Evolutionary conservation across 2,113 vertebrate genomes (phyloP).

Genomic region (Albula glossodonta): DNA sequence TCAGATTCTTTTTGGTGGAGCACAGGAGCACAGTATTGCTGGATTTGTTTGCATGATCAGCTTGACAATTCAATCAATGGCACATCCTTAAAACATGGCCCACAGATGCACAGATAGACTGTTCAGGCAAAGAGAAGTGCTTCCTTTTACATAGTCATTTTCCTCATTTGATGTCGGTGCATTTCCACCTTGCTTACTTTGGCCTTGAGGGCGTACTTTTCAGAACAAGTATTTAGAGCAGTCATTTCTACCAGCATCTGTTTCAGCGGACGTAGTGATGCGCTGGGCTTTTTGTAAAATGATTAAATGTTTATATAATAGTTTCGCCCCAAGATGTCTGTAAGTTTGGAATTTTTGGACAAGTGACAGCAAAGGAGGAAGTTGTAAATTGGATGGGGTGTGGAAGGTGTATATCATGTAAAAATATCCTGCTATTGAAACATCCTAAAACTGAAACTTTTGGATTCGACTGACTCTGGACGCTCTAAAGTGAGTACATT

Average conservation of each 20-base stretch:
- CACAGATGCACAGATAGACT: background rate
- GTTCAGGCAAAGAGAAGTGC: background rate
- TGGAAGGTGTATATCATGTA: too few species aligned
- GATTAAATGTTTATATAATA: background rate
- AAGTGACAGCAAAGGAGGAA: background rate
- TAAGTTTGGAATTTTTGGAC: background rate
- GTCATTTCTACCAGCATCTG: background rate
- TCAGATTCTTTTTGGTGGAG: constrained; percentile 85
- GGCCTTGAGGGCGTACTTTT: background rate
- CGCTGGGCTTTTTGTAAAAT: background rate
- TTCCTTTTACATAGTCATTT: constrained; percentile 14
- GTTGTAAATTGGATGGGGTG: background rate
- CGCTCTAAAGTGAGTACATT: background rate
- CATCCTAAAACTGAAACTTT: background rate
- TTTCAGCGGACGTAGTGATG: background rate
- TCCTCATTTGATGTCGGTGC: constrained; percentile 2
- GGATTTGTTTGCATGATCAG: constrained; percentile 15
- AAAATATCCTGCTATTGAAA: background rate
- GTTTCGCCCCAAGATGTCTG: background rate
- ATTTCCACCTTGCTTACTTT: constrained; percentile 1
- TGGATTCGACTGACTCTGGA: background rate
- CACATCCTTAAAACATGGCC: constrained; percentile 12
- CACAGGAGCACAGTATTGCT: background rate
- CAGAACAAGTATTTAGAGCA: background rate
- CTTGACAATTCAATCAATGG: constrained; percentile 26